phyloP scores from a whole-genome alignment of 2,797 vertebrate species.

The Rhinogobio ventralis region DNA sequence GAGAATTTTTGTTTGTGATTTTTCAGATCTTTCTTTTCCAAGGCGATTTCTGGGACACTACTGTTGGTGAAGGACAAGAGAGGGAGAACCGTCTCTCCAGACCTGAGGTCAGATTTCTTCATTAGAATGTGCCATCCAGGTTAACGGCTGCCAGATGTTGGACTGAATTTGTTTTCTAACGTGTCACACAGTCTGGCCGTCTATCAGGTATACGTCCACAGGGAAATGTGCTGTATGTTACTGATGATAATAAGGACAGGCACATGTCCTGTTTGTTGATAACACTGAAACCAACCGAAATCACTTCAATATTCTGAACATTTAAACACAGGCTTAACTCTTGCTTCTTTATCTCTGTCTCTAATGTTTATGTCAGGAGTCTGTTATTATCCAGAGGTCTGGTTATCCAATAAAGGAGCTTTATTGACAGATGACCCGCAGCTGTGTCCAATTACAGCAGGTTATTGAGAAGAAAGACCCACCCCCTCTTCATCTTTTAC shows the following conservation, averaged over 20 bases:
- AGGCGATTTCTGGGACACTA: neutral
- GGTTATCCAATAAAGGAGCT: conserved; percentile 28
- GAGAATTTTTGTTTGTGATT: neutral
- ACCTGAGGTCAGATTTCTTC: conserved; percentile 26
- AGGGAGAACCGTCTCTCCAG: neutral
- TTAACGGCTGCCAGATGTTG: conserved; percentile 46
- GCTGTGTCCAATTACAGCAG: conserved; percentile 43
- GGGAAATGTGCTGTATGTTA: conserved; percentile 35
- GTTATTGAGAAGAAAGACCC: conserved; percentile 25
- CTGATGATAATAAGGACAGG: conserved; percentile 32
- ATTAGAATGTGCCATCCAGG: conserved; percentile 29
- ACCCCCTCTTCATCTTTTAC: neutral
- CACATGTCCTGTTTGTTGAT: conserved; percentile 5
- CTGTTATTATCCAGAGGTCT: neutral
- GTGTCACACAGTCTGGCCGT: neutral
- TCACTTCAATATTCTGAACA: neutral
- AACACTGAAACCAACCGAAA: neutral
- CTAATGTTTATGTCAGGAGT: conserved; percentile 7
- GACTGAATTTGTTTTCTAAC: conserved; percentile 22
- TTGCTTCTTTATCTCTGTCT: neutral
- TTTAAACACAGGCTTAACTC: neutral
- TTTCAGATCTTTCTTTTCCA: neutral
- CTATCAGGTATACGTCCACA: conserved; percentile 20
- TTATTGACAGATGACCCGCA: conserved; percentile 27
- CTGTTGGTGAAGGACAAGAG: neutral